phyloP scores from a whole-genome alignment of 2,113 vertebrate species.

The Cyprinodon tularosa region DNA sequence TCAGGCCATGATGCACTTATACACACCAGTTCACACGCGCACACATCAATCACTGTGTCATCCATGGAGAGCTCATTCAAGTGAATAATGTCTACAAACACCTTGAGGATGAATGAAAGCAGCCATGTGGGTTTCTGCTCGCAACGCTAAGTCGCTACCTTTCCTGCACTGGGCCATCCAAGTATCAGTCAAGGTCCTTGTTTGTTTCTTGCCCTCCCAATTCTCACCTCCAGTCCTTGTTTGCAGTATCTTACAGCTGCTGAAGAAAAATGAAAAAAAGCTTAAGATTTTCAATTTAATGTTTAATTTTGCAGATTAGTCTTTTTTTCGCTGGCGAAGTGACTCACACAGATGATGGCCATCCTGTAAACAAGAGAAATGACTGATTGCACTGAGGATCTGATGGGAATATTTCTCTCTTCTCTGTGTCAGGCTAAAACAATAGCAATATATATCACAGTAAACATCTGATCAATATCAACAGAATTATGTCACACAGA shows the following conservation, averaged over 20 bases:
- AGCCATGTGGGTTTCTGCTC: conserved; percentile 11
- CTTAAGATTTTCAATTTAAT: not conserved
- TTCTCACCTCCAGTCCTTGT: not conserved
- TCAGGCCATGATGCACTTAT: not conserved
- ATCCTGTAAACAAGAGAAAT: too few species aligned
- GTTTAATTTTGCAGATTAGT: not conserved
- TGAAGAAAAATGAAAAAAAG: not conserved
- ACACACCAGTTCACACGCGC: conserved; percentile 1
- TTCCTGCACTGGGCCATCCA: conserved; percentile 7
- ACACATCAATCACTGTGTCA: conserved; percentile 7
- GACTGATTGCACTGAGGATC: too few species aligned
- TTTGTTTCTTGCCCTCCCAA: conserved; percentile 1
- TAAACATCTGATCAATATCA: too few species aligned
- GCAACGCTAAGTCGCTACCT: conserved; percentile 1
- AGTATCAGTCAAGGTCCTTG: conserved; percentile 18
- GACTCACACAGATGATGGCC: not conserved
- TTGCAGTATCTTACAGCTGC: not conserved
- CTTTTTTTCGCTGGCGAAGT: not conserved
- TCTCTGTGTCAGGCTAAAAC: too few species aligned
- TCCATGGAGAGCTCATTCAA: conserved; percentile 11
- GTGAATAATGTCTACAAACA: conserved; percentile 29
- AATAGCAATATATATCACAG: too few species aligned
- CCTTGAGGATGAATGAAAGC: conserved; percentile 18
- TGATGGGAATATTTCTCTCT: too few species aligned
- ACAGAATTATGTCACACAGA: too few species aligned